phyloP scores from a whole-genome alignment of 2,888 invertebrate species.

The Caenorhabditis becei region DNA sequence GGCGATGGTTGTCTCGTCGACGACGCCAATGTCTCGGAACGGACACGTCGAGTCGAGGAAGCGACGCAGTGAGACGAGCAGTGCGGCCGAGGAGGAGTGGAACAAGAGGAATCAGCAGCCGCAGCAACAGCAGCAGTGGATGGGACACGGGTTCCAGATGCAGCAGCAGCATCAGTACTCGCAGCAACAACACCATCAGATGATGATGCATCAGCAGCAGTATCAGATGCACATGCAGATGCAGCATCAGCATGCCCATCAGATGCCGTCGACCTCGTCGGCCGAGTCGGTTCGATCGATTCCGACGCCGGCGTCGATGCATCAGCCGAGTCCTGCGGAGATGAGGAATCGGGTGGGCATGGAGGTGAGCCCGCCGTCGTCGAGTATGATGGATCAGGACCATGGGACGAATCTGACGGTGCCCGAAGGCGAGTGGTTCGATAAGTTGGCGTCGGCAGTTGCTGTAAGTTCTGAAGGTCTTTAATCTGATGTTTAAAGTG shows the following conservation, averaged over 20 bases:
- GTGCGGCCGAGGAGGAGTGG: constrained; percentile 27
- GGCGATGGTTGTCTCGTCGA: constrained; percentile 24
- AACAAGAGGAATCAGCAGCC: constrained; percentile 32
- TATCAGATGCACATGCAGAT: constrained; percentile 5
- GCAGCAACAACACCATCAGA: constrained; percentile 33
- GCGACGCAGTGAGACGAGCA: constrained; percentile 32
- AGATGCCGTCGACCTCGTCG: constrained; percentile 42
- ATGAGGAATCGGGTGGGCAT: constrained; percentile 10
- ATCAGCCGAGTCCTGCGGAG: constrained; percentile 38
- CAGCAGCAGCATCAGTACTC: constrained; percentile 24
- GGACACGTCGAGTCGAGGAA: constrained; percentile 30
- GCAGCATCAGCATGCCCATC: not conserved
- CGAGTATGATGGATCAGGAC: constrained; percentile 7
- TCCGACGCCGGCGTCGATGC: constrained; percentile 41
- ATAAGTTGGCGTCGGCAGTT: constrained; percentile 14
- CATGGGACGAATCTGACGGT: constrained; percentile 24
- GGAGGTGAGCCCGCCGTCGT: constrained; percentile 15
- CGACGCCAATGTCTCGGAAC: constrained; percentile 16
- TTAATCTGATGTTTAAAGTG: constrained; percentile 5
- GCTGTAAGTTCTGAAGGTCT: too few relatives aligned
- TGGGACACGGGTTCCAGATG: constrained; percentile 29
- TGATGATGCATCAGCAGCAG: constrained; percentile 35
- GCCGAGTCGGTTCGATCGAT: constrained; percentile 32
- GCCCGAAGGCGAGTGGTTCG: constrained; percentile 44
- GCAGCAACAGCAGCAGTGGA: constrained; percentile 39